Base-by-base conservation (phyloP, 1,140 invertebrate species). In the Euwallacea similis region DNA sequence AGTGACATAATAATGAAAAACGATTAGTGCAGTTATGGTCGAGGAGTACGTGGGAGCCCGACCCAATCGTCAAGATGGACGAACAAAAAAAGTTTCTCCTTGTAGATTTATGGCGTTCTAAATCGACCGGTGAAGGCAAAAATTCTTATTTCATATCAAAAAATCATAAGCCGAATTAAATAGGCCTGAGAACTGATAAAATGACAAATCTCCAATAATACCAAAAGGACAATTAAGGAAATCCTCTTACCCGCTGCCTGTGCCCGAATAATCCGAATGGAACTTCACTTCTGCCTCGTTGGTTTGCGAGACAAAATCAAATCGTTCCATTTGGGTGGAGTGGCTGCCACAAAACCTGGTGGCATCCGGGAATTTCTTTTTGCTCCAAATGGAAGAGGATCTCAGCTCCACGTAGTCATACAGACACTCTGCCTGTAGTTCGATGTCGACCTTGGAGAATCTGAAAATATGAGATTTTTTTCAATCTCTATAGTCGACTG, bases 381-480 rank as follows among this genome's bases (percentile, higher is more conserved):
- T 53, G 43, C 72, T 69, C 47, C 62, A 75, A 33, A 33, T 33
- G 11, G 73, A 58, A 16, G 76, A 41, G 55, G 77, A 79, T 56
- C 64, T 76, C 43, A 87, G 81, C 77, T 88, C 85, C 21, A 93
- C 82, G 80, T 85, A 92, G 81, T 93, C 92, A 78, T 93, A 93
- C 0, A 93, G 83, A 76, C 91, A 93, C 69, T 92, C 86, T 16
- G 86, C 82, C 80, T 93, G 91, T 66, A 84, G 84, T 78, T 93
- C 92, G 7, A 93, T 75, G 74, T 92, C 90, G 7, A 93, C 81
- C 47, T 84, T 82, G 9, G 85, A 78, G 75, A 92, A 91, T 69
- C 87, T 72, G 54, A 2, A 44, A 50, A 60, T 42, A 33, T n/a
- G 50, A 9, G 15, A 53, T n/a, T 15, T 8, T 53, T 53, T 53